These are phyloP conservation scores for Lutjanus argentimaculatus DNA, from an alignment of 2,797 vertebrate genomes.

Conservation along the genomic window DNA sequence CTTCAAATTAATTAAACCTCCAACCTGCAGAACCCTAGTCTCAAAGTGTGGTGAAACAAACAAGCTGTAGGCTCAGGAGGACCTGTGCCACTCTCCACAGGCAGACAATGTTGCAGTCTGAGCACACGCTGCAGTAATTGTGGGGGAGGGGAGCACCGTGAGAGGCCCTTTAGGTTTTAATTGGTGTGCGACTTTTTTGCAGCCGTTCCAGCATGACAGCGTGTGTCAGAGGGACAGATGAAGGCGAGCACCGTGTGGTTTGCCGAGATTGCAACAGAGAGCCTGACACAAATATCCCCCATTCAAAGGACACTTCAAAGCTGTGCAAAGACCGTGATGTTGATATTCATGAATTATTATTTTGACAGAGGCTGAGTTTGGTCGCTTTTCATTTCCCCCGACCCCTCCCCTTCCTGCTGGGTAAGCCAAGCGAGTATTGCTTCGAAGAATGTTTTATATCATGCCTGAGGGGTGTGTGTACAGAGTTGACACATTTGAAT, in stretches of 20 bases:
- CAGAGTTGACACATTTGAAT: slow-evolving; percentile 61
- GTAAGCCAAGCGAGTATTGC: slow-evolving; percentile 56
- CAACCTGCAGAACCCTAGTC: not conserved
- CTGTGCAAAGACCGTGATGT: slow-evolving; percentile 36
- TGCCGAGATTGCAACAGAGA: slow-evolving; percentile 43
- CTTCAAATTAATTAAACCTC: not conserved
- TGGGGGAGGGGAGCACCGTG: slow-evolving; percentile 26
- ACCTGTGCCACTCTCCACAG: slow-evolving; percentile 4
- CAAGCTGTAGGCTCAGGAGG: not conserved
- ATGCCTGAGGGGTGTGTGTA: slow-evolving; percentile 52
- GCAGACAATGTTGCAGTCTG: slow-evolving; percentile 30
- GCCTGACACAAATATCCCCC: slow-evolving; percentile 54
- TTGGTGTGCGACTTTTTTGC: slow-evolving; percentile 34
- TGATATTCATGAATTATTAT: slow-evolving; percentile 69
- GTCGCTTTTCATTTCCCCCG: slow-evolving; percentile 38
- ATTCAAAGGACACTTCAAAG: slow-evolving; percentile 72
- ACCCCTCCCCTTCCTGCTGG: not conserved
- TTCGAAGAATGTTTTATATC: slow-evolving; percentile 64
- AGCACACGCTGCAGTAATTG: slow-evolving; percentile 47
- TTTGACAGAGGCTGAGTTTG: slow-evolving; percentile 45
- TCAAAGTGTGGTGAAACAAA: not conserved
- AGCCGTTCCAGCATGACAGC: slow-evolving; percentile 10
- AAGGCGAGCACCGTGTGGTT: slow-evolving; percentile 34
- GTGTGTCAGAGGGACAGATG: slow-evolving; percentile 44
- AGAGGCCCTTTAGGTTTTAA: slow-evolving; percentile 55